These are phyloP conservation scores for Aethes cnicana DNA, from an alignment of 2,888 invertebrate species.

Conservation along the genomic window DNA sequence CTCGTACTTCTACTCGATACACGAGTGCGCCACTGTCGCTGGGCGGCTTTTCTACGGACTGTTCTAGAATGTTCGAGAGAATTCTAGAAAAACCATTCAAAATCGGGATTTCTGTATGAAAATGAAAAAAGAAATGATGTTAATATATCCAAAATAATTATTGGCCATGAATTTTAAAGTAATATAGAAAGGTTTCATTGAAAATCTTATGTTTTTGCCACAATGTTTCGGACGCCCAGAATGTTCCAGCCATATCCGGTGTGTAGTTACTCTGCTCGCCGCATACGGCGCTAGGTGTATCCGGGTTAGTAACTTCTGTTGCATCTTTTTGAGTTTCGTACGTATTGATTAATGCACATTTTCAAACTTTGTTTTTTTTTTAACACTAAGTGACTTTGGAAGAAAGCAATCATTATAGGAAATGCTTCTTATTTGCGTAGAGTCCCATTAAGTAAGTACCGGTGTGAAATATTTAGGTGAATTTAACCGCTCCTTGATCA, in stretches of 20 bases:
- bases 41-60: constrained; percentile 35
- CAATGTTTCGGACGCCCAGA: constrained; percentile 49
- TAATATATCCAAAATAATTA: constrained; percentile 1
- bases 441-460: background rate
- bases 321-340: constrained; percentile 14
- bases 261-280: constrained; percentile 47
- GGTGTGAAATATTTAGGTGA: too few relatives aligned
- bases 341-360: constrained; percentile 23
- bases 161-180: background rate
- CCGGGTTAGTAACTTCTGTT: constrained; percentile 42
- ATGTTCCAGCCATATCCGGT: constrained; percentile 62
- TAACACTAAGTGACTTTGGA: background rate
- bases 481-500: too few relatives aligned
- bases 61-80: constrained; percentile 61
- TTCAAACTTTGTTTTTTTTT: constrained; percentile 1
- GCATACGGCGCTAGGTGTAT: constrained; percentile 50
- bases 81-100: constrained; percentile 44
- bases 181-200: constrained; percentile 33
- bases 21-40: constrained; percentile 40
- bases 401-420: background rate
- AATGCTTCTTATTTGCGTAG: background rate
- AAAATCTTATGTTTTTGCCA: constrained; percentile 31
- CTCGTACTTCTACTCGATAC: constrained; percentile 44
- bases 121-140: constrained; percentile 2
- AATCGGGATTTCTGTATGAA: constrained; percentile 38